Evolutionary conservation across 2,113 vertebrate genomes (phyloP).

Genomic region (Aepyceros melampus): DNA sequence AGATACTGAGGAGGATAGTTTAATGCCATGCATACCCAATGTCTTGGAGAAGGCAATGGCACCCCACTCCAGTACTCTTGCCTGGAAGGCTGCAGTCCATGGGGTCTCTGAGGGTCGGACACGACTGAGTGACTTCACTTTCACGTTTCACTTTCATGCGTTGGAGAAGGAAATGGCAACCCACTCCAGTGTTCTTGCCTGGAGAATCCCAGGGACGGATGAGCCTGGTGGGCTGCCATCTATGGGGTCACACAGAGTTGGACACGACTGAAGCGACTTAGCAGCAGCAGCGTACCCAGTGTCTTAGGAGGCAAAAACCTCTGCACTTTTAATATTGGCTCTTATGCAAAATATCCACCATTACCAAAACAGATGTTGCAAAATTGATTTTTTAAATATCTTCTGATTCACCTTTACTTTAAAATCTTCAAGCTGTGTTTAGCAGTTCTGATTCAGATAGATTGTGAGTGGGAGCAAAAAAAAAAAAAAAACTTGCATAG

Average conservation of each 20-base stretch:
- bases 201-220: too few species aligned
- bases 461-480: neutral
- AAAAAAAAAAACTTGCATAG: neutral
- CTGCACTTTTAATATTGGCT: neutral
- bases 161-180: too few species aligned
- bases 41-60: neutral
- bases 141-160: too few species aligned
- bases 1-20: neutral
- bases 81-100: too few species aligned
- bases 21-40: neutral
- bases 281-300: neutral
- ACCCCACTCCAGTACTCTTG: too few species aligned
- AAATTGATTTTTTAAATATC: neutral
- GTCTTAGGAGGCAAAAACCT: neutral
- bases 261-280: too few species aligned
- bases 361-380: neutral
- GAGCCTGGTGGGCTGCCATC: too few species aligned
- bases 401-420: constrained; percentile 20
- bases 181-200: too few species aligned
- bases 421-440: constrained; percentile 1
- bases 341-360: neutral
- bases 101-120: too few species aligned
- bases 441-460: constrained; percentile 28
- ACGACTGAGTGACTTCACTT: too few species aligned
- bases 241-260: too few species aligned